phyloP scores from a whole-genome alignment of 2,797 vertebrate genomes.

The Paguma larvata region DNA sequence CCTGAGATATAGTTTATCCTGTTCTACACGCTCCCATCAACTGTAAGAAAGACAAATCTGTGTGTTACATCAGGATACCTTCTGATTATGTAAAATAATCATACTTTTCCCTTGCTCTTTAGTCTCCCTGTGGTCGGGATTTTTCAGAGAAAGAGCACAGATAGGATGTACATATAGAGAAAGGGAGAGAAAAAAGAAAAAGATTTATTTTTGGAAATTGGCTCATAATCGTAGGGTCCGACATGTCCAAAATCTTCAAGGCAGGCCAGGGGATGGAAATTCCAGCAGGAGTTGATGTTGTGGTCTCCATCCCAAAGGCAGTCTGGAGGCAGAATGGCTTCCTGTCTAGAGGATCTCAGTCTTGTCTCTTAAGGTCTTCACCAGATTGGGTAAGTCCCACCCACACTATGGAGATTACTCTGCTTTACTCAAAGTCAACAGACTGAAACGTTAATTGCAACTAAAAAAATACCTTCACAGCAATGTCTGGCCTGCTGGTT shows the following conservation, averaged over 20 bases:
- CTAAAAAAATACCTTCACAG: not conserved
- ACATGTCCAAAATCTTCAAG: not conserved
- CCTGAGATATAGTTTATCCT: slow-evolving; percentile 37
- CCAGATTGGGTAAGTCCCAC: not conserved
- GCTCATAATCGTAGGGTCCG: not conserved
- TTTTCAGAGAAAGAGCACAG: not conserved
- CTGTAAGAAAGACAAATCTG: slow-evolving; percentile 1
- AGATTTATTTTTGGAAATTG: not conserved
- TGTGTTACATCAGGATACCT: not conserved
- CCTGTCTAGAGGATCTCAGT: not conserved
- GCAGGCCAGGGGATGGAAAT: not conserved
- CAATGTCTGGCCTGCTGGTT: not conserved
- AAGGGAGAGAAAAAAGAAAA: not conserved
- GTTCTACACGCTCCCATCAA: slow-evolving; percentile 9
- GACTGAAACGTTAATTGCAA: not conserved
- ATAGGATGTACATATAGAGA: not conserved
- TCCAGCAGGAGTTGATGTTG: not conserved
- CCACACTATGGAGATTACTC: not conserved
- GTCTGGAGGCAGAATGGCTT: not conserved
- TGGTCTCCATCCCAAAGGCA: not conserved
- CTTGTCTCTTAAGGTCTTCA: not conserved
- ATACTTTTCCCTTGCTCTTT: not conserved
- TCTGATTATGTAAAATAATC: slow-evolving; percentile 49
- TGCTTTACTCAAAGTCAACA: not conserved
- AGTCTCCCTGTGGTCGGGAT: not conserved